Conservation (phyloP, 2,797 vertebrate species). For the Alfaro cultratus region DNA sequence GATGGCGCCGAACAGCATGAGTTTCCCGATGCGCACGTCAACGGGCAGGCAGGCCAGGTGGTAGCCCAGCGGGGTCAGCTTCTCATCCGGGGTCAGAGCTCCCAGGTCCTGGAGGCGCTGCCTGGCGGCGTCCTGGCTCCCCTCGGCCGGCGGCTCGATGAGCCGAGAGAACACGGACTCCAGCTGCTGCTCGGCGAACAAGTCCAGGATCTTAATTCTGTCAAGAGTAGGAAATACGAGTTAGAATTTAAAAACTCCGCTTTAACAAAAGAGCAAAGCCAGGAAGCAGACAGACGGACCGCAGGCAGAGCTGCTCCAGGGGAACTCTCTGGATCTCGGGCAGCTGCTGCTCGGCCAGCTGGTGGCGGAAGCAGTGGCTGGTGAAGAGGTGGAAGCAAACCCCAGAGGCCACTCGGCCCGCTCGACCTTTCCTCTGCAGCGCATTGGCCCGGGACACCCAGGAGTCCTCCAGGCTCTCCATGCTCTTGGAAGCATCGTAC, state of each 20-base stretch:
- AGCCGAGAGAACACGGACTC: slow-evolving; percentile 90
- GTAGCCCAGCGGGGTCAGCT: slow-evolving; percentile 94
- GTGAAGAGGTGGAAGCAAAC: slow-evolving; percentile 98
- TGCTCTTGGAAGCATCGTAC: slow-evolving; percentile 94
- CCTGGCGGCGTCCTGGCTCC: slow-evolving; percentile 87
- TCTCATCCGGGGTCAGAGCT: slow-evolving; percentile 89
- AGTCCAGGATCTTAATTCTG: slow-evolving; percentile 96
- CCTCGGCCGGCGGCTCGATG: slow-evolving; percentile 88
- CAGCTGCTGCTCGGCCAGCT: slow-evolving; percentile 90
- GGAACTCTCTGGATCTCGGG: slow-evolving; percentile 97
- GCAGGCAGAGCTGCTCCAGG: slow-evolving; percentile 94
- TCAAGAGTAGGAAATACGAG: background rate
- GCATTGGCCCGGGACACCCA: slow-evolving; percentile 95
- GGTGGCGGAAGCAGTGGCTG: slow-evolving; percentile 91
- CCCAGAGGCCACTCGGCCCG: slow-evolving; percentile 94
- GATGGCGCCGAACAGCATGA: slow-evolving; percentile 97
- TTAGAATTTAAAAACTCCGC: background rate
- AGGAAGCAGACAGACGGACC: slow-evolving; percentile 74
- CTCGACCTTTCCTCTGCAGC: slow-evolving; percentile 93
- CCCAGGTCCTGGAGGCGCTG: slow-evolving; percentile 91
- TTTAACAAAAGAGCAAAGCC: slow-evolving; percentile 17
- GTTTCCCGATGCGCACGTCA: slow-evolving; percentile 95
- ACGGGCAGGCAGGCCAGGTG: slow-evolving; percentile 97
- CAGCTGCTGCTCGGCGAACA: slow-evolving; percentile 86
- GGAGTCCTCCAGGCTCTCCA: slow-evolving; percentile 97